Percentiles rank a stretch among this genome's conserved stretches.
These are phyloP conservation scores for Ostrea denselamellosa DNA, from an alignment of 1,140 invertebrate genomes.

Conservation along the genomic window DNA sequence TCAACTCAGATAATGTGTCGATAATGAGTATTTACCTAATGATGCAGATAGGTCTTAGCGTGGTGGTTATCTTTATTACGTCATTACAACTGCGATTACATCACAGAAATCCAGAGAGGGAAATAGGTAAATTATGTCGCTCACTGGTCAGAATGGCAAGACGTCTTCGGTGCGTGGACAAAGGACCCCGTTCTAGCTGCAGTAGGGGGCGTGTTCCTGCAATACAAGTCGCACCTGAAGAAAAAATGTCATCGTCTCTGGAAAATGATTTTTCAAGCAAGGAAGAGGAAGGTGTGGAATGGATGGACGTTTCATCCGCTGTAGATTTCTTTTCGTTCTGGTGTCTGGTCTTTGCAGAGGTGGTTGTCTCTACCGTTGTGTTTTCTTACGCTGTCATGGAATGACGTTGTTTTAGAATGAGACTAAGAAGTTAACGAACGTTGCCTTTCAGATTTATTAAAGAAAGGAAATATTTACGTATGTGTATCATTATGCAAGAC, in stretches of 20 bases:
- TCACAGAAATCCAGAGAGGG: background rate
- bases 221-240: no score
- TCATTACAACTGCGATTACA: conserved; percentile 12
- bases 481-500: no score
- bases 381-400: background rate
- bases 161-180: background rate
- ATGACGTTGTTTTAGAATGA: no score
- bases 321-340: conserved; percentile 1
- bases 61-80: background rate
- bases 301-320: background rate
- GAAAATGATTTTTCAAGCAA: background rate
- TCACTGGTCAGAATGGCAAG: background rate
- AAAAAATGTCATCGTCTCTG: background rate
- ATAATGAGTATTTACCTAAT: conserved; percentile 1
- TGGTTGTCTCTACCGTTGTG: background rate
- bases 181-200: background rate
- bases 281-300: background rate
- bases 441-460: no score
- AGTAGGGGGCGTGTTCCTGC: background rate
- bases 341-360: background rate
- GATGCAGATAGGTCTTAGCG: background rate
- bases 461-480: no score
- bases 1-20: background rate
- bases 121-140: background rate
- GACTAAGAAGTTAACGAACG: no score